Percentiles rank a stretch among this genome's conserved stretches.
Conservation (phyloP, 2,113 vertebrate genomes). For the Rhabdomys dilectus region DNA sequence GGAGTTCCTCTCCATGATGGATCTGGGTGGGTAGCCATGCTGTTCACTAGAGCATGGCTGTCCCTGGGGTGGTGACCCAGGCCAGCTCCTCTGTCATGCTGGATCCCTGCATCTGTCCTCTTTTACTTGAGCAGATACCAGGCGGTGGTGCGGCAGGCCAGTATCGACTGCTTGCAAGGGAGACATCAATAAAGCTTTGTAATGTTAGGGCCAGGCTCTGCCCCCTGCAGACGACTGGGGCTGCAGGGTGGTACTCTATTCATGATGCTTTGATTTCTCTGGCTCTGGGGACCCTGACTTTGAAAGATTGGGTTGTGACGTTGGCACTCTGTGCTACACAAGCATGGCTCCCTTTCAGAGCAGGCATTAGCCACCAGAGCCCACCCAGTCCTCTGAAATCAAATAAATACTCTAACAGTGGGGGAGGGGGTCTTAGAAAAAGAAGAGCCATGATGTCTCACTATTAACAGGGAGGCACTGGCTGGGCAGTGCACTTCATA, state of each 20-base stretch:
- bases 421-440: not conserved
- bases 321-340: slow-evolving; percentile 58
- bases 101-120: slow-evolving; percentile 54
- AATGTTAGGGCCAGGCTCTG: not conserved
- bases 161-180: slow-evolving; percentile 59
- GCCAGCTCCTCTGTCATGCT: not conserved
- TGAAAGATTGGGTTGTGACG: slow-evolving; percentile 76
- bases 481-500: rapidly evolving
- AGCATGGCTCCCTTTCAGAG: slow-evolving; percentile 70
- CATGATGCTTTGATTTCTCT: slow-evolving; percentile 80
- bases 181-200: slow-evolving; percentile 60
- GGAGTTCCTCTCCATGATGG: too few relatives aligned
- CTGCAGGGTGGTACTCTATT: slow-evolving; percentile 77
- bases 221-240: slow-evolving; percentile 58
- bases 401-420: not conserved
- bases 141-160: slow-evolving; percentile 49
- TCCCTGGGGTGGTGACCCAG: not conserved
- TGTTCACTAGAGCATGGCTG: too few relatives aligned
- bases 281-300: slow-evolving; percentile 81
- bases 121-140: slow-evolving; percentile 75
- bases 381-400: not conserved
- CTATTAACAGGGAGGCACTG: rapidly evolving
- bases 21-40: too few relatives aligned
- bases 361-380: not conserved
- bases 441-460: rapidly evolving